Evolutionary conservation across 2,113 vertebrate genomes (phyloP).

Genomic region (Uropsilus gracilis): DNA sequence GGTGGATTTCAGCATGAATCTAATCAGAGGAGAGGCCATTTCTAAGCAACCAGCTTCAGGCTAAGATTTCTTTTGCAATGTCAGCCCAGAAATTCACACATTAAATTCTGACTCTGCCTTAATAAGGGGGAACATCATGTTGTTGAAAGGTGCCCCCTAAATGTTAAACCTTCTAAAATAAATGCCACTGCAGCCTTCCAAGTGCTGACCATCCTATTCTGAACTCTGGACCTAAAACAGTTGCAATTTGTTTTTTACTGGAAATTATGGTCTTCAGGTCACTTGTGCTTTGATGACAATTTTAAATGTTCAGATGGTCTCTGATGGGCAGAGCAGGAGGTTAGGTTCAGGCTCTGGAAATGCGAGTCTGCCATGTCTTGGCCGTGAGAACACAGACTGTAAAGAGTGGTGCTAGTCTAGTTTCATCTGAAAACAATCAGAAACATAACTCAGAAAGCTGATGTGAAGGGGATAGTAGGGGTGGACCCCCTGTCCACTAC

Average conservation of each 20-base stretch:
- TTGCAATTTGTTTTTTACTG: not conserved
- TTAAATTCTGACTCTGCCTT: conserved; percentile 40
- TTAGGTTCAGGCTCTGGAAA: not conserved
- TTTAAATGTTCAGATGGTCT: not conserved
- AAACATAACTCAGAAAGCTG: not conserved
- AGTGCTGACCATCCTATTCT: not conserved
- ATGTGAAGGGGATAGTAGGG: not conserved
- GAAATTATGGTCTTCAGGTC: not conserved
- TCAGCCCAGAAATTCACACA: not conserved
- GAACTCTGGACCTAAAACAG: not conserved
- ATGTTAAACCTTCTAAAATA: not conserved
- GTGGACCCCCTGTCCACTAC: not conserved
- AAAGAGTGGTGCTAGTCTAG: not conserved
- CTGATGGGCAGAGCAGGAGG: not conserved
- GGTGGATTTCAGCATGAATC: conserved; percentile 55
- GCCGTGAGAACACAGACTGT: not conserved
- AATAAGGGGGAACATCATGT: not conserved
- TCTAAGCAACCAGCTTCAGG: conserved; percentile 63
- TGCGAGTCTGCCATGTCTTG: not conserved
- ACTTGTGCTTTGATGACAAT: not conserved
- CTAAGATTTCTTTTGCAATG: conserved; percentile 37
- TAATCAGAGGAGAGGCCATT: conserved; percentile 69
- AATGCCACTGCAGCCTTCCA: not conserved
- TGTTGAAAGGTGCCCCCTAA: not conserved
- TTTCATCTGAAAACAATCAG: not conserved